Evolutionary conservation across 2,888 invertebrate species (phyloP).

Genomic region (Andrena chrysosceles): DNA sequence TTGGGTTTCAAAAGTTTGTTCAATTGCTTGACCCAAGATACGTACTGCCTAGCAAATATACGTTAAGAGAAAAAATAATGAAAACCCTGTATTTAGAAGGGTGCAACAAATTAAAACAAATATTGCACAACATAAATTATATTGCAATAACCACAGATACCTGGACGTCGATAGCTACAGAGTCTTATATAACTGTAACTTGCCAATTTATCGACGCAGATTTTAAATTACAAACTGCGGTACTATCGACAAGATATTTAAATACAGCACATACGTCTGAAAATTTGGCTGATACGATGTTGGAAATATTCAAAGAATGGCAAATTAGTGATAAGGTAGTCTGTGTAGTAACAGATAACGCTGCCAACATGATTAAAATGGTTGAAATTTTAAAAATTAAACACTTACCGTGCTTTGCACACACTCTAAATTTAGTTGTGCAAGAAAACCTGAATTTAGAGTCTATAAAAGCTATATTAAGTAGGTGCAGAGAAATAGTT

Average conservation of each 20-base stretch:
- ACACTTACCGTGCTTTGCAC: neutral
- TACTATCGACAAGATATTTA: neutral
- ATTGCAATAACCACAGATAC: neutral
- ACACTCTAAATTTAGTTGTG: neutral
- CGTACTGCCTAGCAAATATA: constrained; percentile 36
- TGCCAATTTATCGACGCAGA: neutral
- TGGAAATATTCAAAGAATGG: neutral
- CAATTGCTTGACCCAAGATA: constrained; percentile 53
- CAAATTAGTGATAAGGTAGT: neutral
- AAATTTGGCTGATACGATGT: neutral
- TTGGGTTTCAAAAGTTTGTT: constrained; percentile 53
- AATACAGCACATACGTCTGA: neutral
- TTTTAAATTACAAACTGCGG: neutral
- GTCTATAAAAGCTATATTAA: neutral
- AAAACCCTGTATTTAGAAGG: constrained; percentile 26
- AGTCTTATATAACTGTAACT: neutral
- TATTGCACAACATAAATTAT: neutral
- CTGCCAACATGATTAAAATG: constrained; percentile 8
- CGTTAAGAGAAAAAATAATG: constrained; percentile 5
- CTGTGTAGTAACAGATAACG: constrained; percentile 21
- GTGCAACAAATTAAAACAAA: constrained; percentile 14
- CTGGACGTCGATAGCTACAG: neutral
- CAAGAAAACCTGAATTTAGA: constrained; percentile 10
- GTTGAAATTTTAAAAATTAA: neutral
- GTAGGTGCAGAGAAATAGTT: neutral